Evolutionary conservation across 2,888 invertebrate genomes (phyloP).

Genomic region (Drosophila colorata): DNA sequence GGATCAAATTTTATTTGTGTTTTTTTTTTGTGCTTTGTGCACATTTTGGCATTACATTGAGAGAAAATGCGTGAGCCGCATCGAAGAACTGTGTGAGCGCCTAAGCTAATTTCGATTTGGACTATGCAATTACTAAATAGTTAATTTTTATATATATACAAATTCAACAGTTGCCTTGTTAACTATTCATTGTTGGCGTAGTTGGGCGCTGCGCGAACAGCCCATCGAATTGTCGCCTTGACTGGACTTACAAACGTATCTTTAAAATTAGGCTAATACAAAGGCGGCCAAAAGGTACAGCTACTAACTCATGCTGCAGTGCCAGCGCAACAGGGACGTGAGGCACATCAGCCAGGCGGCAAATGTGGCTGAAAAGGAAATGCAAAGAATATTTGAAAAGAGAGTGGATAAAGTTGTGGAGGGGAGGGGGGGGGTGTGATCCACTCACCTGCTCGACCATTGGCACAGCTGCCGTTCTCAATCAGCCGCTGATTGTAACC

Average conservation of each 20-base stretch:
- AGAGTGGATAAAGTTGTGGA: not conserved
- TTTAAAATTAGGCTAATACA: slow-evolving; percentile 52
- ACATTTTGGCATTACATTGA: slow-evolving; percentile 54
- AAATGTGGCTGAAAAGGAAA: slow-evolving; percentile 51
- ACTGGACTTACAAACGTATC: slow-evolving; percentile 20
- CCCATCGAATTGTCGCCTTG: slow-evolving; percentile 25
- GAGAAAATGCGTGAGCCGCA: slow-evolving; percentile 30
- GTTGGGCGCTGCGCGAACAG: slow-evolving; percentile 29
- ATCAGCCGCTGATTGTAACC: slow-evolving; percentile 84
- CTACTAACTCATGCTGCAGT: slow-evolving; percentile 66
- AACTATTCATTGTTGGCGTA: slow-evolving; percentile 56
- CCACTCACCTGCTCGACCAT: slow-evolving; percentile 51
- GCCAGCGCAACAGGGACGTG: slow-evolving; percentile 62
- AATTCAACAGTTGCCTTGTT: slow-evolving; percentile 74
- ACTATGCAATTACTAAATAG: slow-evolving; percentile 31
- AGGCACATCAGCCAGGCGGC: slow-evolving; percentile 63
- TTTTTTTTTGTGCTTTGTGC: slow-evolving; percentile 35
- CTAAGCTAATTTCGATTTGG: slow-evolving; percentile 37
- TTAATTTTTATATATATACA: slow-evolving; percentile 56
- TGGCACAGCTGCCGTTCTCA: slow-evolving; percentile 68
- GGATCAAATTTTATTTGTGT: slow-evolving; percentile 38
- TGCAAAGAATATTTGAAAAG: not conserved
- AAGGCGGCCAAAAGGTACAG: slow-evolving; percentile 51
- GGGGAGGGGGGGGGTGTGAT: not conserved
- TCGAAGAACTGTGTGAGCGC: slow-evolving; percentile 1